Percentiles rank a stretch among this genome's conserved stretches.
These are phyloP conservation scores for Lepidocolaptes lacrymiger DNA, from an alignment of 2,797 vertebrate genomes.

Conservation along the genomic window DNA sequence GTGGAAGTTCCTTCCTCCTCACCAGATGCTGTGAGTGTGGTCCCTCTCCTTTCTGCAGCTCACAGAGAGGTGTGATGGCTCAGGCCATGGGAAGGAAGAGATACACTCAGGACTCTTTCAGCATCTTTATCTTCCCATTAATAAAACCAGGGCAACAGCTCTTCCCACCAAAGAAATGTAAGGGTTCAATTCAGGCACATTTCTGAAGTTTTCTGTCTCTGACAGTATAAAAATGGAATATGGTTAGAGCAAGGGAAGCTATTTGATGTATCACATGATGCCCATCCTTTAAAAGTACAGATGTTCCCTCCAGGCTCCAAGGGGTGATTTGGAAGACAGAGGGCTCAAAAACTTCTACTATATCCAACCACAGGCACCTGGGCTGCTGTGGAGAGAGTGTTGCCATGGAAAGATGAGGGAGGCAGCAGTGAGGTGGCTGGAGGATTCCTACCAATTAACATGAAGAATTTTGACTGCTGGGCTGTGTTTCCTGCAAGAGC, in stretches of 20 bases:
- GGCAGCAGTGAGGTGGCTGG: conserved; percentile 11
- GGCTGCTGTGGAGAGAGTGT: conserved; percentile 26
- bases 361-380: conserved; percentile 14
- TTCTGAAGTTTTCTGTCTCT: background rate
- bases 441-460: conserved; percentile 42
- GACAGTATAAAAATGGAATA: background rate
- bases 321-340: conserved; percentile 34
- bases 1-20: background rate
- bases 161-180: background rate
- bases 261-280: background rate
- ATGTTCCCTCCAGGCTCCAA: conserved; percentile 44
- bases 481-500: conserved; percentile 22
- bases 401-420: conserved; percentile 57
- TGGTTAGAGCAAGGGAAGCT: background rate
- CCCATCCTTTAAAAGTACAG: conserved; percentile 39
- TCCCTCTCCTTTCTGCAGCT: background rate
- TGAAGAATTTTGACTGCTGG: conserved; percentile 48
- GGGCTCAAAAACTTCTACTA: conserved; percentile 6
- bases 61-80: background rate
- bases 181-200: background rate
- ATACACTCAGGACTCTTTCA: background rate
- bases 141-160: background rate
- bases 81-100: background rate
- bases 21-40: background rate
- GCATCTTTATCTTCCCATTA: background rate